phyloP scores from a whole-genome alignment of 2,888 invertebrate species.

The Ametastegia equiseti region DNA sequence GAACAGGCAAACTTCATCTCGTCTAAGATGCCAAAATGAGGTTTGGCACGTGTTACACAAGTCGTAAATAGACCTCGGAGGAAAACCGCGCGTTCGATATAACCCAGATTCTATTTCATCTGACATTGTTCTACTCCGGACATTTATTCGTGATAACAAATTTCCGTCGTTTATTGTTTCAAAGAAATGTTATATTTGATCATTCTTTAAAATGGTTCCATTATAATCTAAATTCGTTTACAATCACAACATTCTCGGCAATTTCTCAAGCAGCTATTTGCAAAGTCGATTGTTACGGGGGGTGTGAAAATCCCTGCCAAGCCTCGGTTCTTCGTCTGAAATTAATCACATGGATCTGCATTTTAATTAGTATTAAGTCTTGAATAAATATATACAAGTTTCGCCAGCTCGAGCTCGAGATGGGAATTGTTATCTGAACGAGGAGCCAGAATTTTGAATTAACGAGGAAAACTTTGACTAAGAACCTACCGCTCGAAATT shows the following conservation, averaged over 20 bases:
- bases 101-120: background rate
- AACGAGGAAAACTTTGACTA: background rate
- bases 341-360: conserved; percentile 41
- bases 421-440: conserved; percentile 14
- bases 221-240: background rate
- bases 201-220: background rate
- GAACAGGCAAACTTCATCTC: conserved; percentile 29
- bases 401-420: background rate
- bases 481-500: background rate
- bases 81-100: background rate
- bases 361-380: conserved; percentile 35
- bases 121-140: background rate
- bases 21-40: conserved; percentile 37
- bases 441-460: background rate
- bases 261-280: background rate
- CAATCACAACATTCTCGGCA: too few relatives aligned
- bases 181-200: background rate
- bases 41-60: conserved; percentile 42
- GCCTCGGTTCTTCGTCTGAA: conserved; percentile 14
- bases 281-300: conserved; percentile 2
- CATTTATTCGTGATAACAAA: too few relatives aligned
- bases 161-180: too few relatives aligned
- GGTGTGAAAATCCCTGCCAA: background rate
- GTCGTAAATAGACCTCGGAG: conserved; percentile 32
- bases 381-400: conserved; percentile 35